Evolutionary conservation across 2,888 invertebrate genomes (phyloP), one percentile per base, ranked within the genome.

Genomic region (Eulithis testata): DNA sequence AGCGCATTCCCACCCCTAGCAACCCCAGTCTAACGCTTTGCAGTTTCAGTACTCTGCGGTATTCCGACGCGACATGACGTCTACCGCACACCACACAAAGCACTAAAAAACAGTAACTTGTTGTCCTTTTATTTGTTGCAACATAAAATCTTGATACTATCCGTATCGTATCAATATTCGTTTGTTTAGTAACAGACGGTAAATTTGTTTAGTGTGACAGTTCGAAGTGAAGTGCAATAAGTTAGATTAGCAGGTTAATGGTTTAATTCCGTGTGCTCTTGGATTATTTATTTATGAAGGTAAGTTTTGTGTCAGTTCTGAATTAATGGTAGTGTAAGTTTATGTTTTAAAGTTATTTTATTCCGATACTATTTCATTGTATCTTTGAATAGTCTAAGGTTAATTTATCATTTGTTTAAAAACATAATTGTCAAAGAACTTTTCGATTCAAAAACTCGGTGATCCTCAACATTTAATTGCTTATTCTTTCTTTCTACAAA

Each of bases 1-100:
- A 56, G 44, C 73, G 72, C 66, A 73, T 73, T 57, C 63, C 63
- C 60, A 47, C 43, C 37, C 49, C 49, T 57, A 52, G 14, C 49
- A 27, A 55, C 59, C 54, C 40, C 12, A 1, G 5, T 40, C 43
- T 53, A 12, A 36, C 55, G 65, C 60, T 65, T 68, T 64, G 56
- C 63, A 50, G 65, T 62, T 69, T 69, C 72, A 86, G 87, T 87
- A 70, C 77, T 75, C 85, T 87, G 87, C 87, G 87, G 85, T 78
- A 85, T 73, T 78, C 63, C 66, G 74, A 71, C 76, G 79, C 70
- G 71, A 57, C 8, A 37, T 53, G 76, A 75, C 81, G 76, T 69
- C 37, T 71, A 12, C 14, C 12, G 11, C 52, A 31, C 56, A 36
- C 12, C 6, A 37, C 11, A 37, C 51, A 50, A 71, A 57, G 43